phyloP scores from a whole-genome alignment of 2,113 vertebrate genomes.

The Vulpes vulpes region DNA sequence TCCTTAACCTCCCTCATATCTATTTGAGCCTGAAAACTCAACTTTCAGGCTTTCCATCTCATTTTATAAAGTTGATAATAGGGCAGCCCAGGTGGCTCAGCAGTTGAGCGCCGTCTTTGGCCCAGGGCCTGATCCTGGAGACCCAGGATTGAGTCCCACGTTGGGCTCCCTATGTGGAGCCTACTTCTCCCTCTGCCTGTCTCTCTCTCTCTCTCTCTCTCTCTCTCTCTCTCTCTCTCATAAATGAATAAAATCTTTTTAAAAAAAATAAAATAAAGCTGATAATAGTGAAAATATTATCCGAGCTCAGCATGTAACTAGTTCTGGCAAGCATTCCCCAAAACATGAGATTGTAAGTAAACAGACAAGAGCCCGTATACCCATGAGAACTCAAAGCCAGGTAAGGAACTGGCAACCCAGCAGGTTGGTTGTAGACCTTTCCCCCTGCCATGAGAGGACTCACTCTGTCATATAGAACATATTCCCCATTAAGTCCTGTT shows the following conservation, averaged over 20 bases:
- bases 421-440: background rate
- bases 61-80: background rate
- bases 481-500: background rate
- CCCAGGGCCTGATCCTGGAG: too few relatives aligned
- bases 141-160: too few relatives aligned
- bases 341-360: background rate
- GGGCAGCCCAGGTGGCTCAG: too few relatives aligned
- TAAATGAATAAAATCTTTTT: too few relatives aligned
- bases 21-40: background rate
- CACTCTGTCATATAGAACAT: background rate
- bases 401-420: accelerated
- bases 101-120: too few relatives aligned
- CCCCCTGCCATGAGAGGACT: too few relatives aligned
- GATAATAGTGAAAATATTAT: background rate
- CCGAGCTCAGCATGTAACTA: background rate
- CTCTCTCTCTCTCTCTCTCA: too few relatives aligned
- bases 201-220: too few relatives aligned
- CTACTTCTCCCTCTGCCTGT: too few relatives aligned
- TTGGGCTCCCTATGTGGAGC: too few relatives aligned
- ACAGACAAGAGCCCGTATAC: background rate
- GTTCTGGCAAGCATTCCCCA: background rate
- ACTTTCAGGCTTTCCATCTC: background rate
- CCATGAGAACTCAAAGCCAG: background rate
- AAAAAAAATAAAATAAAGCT: background rate
- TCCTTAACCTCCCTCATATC: background rate